Percentiles rank a stretch among this genome's conserved stretches.
These are phyloP conservation scores for Octopus sinensis DNA, from an alignment of 1,140 invertebrate species.

Conservation along the genomic window DNA sequence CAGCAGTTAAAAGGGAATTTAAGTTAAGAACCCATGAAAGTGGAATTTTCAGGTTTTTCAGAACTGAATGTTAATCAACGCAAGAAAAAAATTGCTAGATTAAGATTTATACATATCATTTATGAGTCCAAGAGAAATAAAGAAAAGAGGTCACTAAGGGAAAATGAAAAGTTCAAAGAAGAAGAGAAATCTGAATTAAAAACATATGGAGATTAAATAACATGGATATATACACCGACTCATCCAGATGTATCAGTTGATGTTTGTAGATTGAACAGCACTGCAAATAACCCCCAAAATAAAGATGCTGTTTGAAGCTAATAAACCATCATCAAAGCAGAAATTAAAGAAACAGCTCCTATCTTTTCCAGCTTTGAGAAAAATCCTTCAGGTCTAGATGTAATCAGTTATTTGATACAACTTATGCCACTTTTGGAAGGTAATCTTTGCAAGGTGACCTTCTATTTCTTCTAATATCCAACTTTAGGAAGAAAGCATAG, in stretches of 20 bases:
- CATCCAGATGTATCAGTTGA: not conserved
- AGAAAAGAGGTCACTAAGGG: not conserved
- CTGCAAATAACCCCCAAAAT: not conserved
- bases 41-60: not conserved
- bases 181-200: not conserved
- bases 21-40: not conserved
- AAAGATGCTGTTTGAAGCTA: not conserved
- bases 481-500: too few relatives aligned
- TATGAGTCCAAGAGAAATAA: not conserved
- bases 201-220: not conserved
- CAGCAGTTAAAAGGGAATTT: not conserved
- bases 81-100: not conserved
- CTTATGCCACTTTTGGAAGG: not conserved
- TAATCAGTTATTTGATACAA: not conserved
- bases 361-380: too few relatives aligned
- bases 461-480: not conserved
- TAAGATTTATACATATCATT: not conserved
- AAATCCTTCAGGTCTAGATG: not conserved
- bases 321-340: not conserved
- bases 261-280: not conserved
- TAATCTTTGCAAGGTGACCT: not conserved
- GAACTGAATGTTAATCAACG: not conserved
- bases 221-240: not conserved
- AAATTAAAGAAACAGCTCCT: not conserved
- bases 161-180: not conserved